Conservation (phyloP, 1,140 invertebrate species). For the Latrodectus geometricus region DNA sequence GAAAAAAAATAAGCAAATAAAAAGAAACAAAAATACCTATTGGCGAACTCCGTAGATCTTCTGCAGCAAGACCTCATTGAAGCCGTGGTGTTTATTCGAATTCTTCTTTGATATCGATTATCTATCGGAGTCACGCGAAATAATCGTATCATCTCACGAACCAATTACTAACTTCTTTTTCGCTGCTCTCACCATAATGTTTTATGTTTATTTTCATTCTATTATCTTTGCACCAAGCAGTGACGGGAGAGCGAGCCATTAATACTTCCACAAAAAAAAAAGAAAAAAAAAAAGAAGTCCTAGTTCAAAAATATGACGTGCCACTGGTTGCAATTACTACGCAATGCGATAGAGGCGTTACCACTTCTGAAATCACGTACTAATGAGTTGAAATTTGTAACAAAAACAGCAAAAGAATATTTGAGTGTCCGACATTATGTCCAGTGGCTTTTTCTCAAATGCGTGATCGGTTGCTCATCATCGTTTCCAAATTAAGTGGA, state of each 20-base stretch:
- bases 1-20: neutral
- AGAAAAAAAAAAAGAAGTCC: neutral
- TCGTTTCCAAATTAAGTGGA: neutral
- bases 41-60: neutral
- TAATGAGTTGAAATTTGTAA: neutral
- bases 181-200: neutral
- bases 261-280: neutral
- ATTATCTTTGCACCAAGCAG: neutral
- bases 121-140: neutral
- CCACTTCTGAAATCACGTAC: neutral
- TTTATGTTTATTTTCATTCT: neutral
- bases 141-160: neutral
- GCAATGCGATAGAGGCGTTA: neutral
- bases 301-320: neutral
- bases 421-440: neutral
- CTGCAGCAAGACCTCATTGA: neutral
- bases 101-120: conserved; percentile 2
- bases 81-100: neutral
- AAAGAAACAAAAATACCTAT: neutral
- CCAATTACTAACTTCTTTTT: neutral
- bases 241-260: neutral
- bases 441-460: neutral
- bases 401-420: neutral
- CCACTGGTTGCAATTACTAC: neutral
- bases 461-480: neutral